phyloP scores from a whole-genome alignment of 1,140 invertebrate genomes.

The Heliconius himera region DNA sequence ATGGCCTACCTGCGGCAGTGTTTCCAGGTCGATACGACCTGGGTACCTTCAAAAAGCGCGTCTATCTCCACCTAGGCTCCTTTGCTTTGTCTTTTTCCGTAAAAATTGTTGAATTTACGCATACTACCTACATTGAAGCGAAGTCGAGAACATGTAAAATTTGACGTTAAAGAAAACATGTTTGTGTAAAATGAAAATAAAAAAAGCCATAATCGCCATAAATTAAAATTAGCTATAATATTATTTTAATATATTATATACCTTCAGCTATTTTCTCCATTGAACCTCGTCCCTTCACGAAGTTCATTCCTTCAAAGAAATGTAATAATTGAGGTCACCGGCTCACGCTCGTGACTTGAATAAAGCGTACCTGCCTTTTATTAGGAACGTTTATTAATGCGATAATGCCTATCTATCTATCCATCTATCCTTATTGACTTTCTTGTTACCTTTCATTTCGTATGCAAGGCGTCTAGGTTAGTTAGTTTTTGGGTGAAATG shows the following conservation, averaged over 20 bases:
- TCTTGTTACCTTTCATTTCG: not conserved
- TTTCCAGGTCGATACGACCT: no score
- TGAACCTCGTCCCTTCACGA: not conserved
- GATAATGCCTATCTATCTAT: constrained; percentile 1
- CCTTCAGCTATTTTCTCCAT: not conserved
- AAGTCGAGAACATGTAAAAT: no score
- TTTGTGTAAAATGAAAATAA: no score
- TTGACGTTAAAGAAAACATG: no score
- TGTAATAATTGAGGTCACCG: constrained; percentile 27
- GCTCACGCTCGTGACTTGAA: constrained; percentile 21
- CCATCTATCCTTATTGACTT: constrained; percentile 3
- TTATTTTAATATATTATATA: not conserved
- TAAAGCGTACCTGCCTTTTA: constrained; percentile 25
- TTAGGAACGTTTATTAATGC: constrained; percentile 17
- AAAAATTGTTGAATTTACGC: no score
- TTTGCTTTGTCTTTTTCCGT: no score
- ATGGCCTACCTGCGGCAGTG: no score
- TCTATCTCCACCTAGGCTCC: no score
- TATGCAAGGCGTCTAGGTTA: not conserved
- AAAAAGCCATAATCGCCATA: no score
- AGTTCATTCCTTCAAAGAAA: constrained; percentile 11
- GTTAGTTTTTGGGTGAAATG: not conserved
- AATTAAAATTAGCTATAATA: no score
- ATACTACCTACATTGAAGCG: no score
- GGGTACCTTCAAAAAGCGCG: no score